These are phyloP conservation scores for Crotophaga sulcirostris DNA, from an alignment of 2,113 vertebrate species.

Conservation along the genomic window DNA sequence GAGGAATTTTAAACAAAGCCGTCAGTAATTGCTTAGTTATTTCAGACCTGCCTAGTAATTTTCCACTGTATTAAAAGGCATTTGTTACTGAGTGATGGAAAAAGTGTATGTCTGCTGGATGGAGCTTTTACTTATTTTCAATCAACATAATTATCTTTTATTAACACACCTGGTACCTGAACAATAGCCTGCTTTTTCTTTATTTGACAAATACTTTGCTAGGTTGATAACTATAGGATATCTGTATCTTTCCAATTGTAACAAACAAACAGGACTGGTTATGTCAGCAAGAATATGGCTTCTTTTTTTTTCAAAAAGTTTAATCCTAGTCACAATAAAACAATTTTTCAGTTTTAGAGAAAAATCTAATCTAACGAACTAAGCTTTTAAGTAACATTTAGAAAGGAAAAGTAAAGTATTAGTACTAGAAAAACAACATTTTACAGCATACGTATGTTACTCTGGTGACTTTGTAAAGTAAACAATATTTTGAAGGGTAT, in stretches of 20 bases:
- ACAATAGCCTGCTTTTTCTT: slow-evolving; percentile 42
- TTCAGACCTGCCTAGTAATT: slow-evolving; percentile 73
- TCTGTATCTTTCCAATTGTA: slow-evolving; percentile 13
- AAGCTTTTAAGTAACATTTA: background rate
- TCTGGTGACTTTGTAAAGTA: background rate
- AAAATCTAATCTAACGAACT: background rate
- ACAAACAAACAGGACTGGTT: background rate
- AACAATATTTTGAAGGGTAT: background rate
- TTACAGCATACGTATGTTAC: background rate
- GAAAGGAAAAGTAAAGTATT: background rate
- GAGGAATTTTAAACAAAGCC: slow-evolving; percentile 73
- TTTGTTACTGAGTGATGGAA: slow-evolving; percentile 47
- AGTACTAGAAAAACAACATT: background rate
- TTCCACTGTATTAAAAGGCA: slow-evolving; percentile 70
- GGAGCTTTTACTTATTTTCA: slow-evolving; percentile 67
- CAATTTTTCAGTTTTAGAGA: background rate
- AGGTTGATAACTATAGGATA: slow-evolving; percentile 6
- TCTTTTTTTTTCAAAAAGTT: background rate
- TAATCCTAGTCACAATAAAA: background rate
- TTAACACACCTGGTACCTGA: slow-evolving; percentile 65
- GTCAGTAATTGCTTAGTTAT: slow-evolving; percentile 71
- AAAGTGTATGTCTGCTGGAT: slow-evolving; percentile 47
- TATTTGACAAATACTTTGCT: slow-evolving; percentile 38
- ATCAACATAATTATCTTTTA: slow-evolving; percentile 71
- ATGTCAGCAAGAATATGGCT: background rate